Evolutionary conservation across 1,140 invertebrate species (phyloP), one percentile per base, ranked within the genome.

Genomic region (Drosophila triauraria): DNA sequence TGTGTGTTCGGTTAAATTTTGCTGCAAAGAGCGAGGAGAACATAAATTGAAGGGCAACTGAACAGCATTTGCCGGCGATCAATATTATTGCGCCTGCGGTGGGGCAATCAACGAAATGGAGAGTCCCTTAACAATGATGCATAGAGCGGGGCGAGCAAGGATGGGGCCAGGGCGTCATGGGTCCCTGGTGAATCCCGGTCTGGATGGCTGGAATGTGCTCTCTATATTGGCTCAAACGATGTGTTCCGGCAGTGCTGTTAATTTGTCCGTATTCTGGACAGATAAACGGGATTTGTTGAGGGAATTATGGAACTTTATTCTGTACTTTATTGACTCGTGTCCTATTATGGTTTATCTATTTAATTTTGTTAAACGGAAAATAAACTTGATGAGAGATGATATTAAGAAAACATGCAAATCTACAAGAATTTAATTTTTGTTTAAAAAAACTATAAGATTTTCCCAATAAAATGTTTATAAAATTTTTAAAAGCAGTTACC

Each of bases 41-140:
- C 70, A 75, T 64, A 63, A 64, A 75, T 75, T 75, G 58, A 69
- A 77, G 63, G 75, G 63, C 74, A 77, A 44, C 43, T 27, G 53
- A 78, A 65, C 60, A 75, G 43, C 53, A 59, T 56, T 67, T 54
- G 75, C 51, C n/a, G 40, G 60, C 77, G 68, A 79, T 79, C 77
- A 79, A 79, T 79, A 79, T 79, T 79, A 64, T 72, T 72, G 48
- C 76, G 77, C 68, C 67, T 72, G 77, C 44, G 67, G 75, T 60
- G 61, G 54, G 60, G 56, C 76, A 79, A 78, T 79, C 76, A 77
- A 69, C 70, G 48, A 75, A 75, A 75, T 75, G 70, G 71, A 75
- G 58, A 75, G 71, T 75, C 71, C 48, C 70, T 50, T 23, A 53
- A 53, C 70, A 60, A 53, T 60, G 54, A 42, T 35, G 5, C 42